Percentiles rank a stretch among this genome's conserved stretches.
phyloP scores from a whole-genome alignment of 1,140 invertebrate genomes.

The Galleria mellonella region DNA sequence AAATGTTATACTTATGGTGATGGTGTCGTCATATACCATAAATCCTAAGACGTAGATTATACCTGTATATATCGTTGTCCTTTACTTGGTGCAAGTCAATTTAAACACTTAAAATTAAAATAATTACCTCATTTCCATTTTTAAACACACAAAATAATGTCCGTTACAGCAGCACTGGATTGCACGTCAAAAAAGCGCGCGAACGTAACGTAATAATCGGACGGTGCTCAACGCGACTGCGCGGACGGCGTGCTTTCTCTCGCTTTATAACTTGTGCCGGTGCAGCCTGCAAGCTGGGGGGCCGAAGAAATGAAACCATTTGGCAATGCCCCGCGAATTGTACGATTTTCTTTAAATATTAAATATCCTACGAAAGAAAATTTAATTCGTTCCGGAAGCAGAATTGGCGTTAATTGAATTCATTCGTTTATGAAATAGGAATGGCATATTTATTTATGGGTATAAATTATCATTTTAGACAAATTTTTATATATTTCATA shows the following conservation, averaged over 20 bases:
- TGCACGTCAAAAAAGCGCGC: constrained; percentile 38
- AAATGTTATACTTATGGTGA: too few relatives aligned
- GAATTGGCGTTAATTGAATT: too few relatives aligned
- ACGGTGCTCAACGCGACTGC: constrained; percentile 36
- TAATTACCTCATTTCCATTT: constrained; percentile 59
- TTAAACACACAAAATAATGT: constrained; percentile 23
- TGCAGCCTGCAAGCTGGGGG: constrained; percentile 30
- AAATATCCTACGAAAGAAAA: constrained; percentile 8
- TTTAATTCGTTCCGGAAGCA: constrained; percentile 15
- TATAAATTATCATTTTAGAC: too few relatives aligned
- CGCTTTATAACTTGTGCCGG: constrained; percentile 58
- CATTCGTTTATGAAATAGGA: too few relatives aligned
- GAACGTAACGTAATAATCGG: constrained; percentile 3
- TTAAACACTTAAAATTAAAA: constrained; percentile 12
- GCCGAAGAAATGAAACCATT: constrained; percentile 58
- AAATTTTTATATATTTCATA: too few relatives aligned
- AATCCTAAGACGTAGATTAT: too few relatives aligned
- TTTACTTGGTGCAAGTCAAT: too few relatives aligned
- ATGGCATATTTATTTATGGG: too few relatives aligned
- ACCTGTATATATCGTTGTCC: too few relatives aligned
- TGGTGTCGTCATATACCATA: too few relatives aligned
- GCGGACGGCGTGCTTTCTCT: constrained; percentile 57
- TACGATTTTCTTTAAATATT: constrained; percentile 49
- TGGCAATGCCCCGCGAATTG: constrained; percentile 55
- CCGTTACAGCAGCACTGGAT: constrained; percentile 30